Conservation (phyloP, 2,888 invertebrate species). For the Hyalella azteca region DNA sequence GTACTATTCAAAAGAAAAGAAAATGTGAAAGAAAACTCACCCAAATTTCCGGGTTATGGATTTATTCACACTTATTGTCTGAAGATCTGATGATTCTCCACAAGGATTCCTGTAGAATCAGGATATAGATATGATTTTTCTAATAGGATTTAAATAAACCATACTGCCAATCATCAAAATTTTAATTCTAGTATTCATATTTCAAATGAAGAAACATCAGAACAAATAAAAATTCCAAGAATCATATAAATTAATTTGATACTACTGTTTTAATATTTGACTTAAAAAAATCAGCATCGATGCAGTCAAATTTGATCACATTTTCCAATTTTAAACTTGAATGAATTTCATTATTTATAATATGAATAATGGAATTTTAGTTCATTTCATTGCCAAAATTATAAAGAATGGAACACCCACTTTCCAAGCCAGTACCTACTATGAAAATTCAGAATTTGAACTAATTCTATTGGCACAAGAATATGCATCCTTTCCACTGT, state of each 20-base stretch:
- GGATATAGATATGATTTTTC: not conserved
- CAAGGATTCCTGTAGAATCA: not conserved
- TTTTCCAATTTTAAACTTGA: no score
- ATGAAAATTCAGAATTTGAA: no score
- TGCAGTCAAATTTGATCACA: no score
- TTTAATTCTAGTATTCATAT: not conserved
- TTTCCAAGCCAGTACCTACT: no score
- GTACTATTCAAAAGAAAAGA: not conserved
- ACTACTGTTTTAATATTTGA: not conserved
- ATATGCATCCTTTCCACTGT: no score
- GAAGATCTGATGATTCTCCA: not conserved
- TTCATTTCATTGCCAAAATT: no score
- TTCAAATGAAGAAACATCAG: not conserved
- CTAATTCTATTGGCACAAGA: no score
- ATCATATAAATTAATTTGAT: not conserved
- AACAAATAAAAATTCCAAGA: not conserved
- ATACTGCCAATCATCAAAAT: not conserved
- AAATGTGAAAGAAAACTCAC: not conserved
- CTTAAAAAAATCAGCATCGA: no score
- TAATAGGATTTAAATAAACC: not conserved
- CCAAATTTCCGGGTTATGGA: constrained; percentile 8
- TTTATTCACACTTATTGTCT: not conserved
- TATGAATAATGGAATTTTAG: no score
- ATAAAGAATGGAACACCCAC: no score
- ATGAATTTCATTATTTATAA: no score